Base-by-base conservation (phyloP, 2,888 invertebrate species). In the Polyploca ridens region DNA sequence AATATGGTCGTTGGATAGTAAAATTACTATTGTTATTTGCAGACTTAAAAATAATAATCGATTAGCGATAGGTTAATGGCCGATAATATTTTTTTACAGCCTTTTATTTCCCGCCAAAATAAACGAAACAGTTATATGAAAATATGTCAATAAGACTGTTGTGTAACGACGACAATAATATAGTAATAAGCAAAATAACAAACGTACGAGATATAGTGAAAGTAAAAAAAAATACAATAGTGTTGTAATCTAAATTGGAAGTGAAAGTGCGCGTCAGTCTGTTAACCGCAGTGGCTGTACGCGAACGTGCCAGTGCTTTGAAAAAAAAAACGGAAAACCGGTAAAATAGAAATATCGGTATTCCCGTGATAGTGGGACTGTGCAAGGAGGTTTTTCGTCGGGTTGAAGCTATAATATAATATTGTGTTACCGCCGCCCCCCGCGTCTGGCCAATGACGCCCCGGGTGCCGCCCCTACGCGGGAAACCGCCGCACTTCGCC, bases 361-460 rank as follows among this genome's bases (percentile, higher is more conserved):
- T 41, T 65, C 69, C 60, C 67, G 64, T 69, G 71, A 65, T 64
- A 58, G 74, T 71, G 71, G 70, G 71, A 68, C 69, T 58, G 72
- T 67, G 69, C 70, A 72, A 76, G 78, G 80, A 82, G 79, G 81
- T 82, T 85, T 83, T 78, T 75, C 69, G 69, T 71, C 77, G 78
- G 77, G 73, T 27, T 79, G 79, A 72, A 80, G 83, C 54, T 54
- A 54, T 54, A 54, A 19, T 61, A 86, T 77, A 86, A 87, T 87
- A 82, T 74, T 88, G 83, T 84, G 82, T 77, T 82, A 83, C 86
- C 85, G 87, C 86, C 90, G 90, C 91, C 90, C 89, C 84, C 83
- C 82, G 72, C 76, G 77, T 71, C 85, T 89, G 88, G 81, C 93
- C 93, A 93, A 93, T 93, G 93, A 82, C 85, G 90, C 82, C 76